Conservation (phyloP, 64 coral and sea anemone species). For the Stylophora pistillata region DNA sequence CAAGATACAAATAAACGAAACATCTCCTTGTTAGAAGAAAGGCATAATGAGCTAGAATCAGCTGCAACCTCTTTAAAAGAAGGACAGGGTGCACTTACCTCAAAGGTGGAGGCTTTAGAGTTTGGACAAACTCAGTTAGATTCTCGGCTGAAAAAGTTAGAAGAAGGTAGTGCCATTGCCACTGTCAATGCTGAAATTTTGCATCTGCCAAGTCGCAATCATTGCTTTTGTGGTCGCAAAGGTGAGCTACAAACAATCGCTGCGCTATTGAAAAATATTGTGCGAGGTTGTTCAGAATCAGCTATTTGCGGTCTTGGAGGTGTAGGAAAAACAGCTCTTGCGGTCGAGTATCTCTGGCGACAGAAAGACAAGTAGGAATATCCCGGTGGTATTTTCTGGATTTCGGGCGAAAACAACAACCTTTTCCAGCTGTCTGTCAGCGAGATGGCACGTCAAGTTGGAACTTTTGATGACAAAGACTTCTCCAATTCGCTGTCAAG, state of each 20-base stretch:
- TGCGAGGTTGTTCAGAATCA: constrained; percentile 16
- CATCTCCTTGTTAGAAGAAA: not conserved
- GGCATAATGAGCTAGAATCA: not conserved
- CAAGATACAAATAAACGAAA: not conserved
- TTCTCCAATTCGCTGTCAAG: constrained; percentile 26
- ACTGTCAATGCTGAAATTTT: constrained; percentile 1
- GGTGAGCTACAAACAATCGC: constrained; percentile 49
- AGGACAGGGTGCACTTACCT: not conserved
- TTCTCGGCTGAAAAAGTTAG: constrained; percentile 39
- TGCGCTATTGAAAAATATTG: not conserved
- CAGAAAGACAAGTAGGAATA: constrained; percentile 45
- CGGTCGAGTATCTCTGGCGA: constrained; percentile 65
- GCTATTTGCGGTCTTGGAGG: constrained; percentile 77
- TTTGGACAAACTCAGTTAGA: constrained; percentile 17
- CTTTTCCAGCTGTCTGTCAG: constrained; percentile 57
- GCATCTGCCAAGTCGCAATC: constrained; percentile 71
- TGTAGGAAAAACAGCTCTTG: constrained; percentile 78
- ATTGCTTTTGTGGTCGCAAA: constrained; percentile 61
- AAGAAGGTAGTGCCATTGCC: not conserved
- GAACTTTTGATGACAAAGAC: constrained; percentile 55
- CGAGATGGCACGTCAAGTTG: constrained; percentile 55
- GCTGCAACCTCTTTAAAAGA: not conserved
- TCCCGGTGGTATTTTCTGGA: constrained; percentile 62
- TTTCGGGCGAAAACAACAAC: constrained; percentile 53
- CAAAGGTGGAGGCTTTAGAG: constrained; percentile 23